A percentile compares a stretch with the other conserved stretches of the same genome.
Evolutionary conservation across 2,113 vertebrate genomes (phyloP).

Genomic region (Passer montanus): DNA sequence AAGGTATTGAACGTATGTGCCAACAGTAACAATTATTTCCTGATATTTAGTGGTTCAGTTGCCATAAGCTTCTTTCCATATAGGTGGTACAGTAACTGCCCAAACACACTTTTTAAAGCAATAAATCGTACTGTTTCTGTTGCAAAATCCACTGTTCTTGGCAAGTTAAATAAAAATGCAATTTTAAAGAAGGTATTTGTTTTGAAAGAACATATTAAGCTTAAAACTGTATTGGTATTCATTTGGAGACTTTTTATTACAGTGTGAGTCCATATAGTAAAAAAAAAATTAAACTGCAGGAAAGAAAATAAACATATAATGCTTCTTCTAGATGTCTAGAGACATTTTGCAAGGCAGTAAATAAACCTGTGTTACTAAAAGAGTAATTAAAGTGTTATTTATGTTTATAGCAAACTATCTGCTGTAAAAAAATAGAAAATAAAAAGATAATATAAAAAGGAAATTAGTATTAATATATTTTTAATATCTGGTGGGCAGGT

Average conservation of each 20-base stretch:
- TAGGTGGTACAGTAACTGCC: neutral
- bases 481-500: neutral
- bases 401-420: neutral
- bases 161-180: neutral
- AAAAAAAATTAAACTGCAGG: neutral
- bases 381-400: neutral
- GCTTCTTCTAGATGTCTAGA: neutral
- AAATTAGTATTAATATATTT: neutral
- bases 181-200: neutral
- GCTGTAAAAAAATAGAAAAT: neutral
- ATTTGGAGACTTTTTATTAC: neutral
- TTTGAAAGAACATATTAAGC: neutral
- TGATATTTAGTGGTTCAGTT: slow-evolving; percentile 13
- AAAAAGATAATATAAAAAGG: neutral
- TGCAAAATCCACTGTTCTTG: neutral
- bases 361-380: neutral
- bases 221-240: neutral
- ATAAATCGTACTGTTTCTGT: slow-evolving; percentile 12
- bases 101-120: neutral
- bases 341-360: neutral
- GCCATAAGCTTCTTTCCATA: neutral
- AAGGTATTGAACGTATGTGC: slow-evolving; percentile 53
- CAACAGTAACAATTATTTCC: slow-evolving; percentile 26
- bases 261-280: neutral
- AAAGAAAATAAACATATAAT: neutral